Evolutionary conservation across 2,888 invertebrate species (phyloP), one percentile per base, ranked within the genome.

Genomic region (Morpho achilles): DNA sequence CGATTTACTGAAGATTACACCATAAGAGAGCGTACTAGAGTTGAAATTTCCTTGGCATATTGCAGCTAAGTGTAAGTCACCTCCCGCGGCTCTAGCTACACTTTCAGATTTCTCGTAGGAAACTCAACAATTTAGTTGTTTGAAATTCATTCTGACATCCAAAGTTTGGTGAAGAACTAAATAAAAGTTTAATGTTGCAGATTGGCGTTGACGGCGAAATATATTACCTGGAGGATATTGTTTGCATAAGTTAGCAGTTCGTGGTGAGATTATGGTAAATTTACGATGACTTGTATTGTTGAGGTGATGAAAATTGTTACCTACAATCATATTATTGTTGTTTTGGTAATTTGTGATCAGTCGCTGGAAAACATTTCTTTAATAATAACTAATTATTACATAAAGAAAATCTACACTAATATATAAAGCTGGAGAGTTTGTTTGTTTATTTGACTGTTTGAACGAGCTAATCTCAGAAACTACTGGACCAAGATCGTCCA

Each of bases 111-210:
- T 78, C 80, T 77, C 71, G 67, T 73, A 78, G 76, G 73, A 74
- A 72, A 80, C 80, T 79, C 74, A 71, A 74, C 77, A 79, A 80
- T 83, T 80, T 79, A 74, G 73, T 80, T 80, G 79, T 81, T 82
- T 79, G 77, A 77, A 84, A 84, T 85, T 83, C 79, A 82, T 82
- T 84, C 73, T 76, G 75, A 77, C 73, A 69, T 70, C 70, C 67
- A 59, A 76, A 79, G 77, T 82, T 82, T 76, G 70, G 71, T 74
- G 51, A 45, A 73, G 76, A 78, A 79, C 77, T 76, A 73, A 56
- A 63, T 63, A 63, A 73, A 79, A 80, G 72, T 75, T 80, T 74
- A 72, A 79, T 76, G 71, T 72, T 74, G 71, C 70, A 68, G 72
- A 77, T 76, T 79, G 75, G 60, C 47, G 60, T 48, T 61, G 60